Evolutionary conservation across 2,888 invertebrate species (phyloP).

Genomic region (Leptopilina myrica): DNA sequence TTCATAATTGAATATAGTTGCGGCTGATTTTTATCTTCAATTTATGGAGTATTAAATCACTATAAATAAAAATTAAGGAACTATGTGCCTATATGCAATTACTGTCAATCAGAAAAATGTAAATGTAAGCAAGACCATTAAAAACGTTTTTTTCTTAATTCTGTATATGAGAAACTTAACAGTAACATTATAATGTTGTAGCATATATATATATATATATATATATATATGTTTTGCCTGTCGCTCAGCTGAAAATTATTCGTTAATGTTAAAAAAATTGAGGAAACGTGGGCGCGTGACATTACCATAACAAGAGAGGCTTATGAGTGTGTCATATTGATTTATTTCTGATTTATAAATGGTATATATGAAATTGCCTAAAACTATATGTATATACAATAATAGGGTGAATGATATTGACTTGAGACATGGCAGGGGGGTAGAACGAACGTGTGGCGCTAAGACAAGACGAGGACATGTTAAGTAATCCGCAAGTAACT

Average conservation of each 20-base stretch:
- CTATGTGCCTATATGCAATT: neutral
- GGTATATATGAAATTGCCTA: neutral
- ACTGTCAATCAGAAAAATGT: slow-evolving; percentile 1
- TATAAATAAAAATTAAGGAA: neutral
- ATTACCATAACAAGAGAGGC: slow-evolving; percentile 33
- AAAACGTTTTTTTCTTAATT: neutral
- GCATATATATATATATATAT: too few relatives aligned
- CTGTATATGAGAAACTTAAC: neutral
- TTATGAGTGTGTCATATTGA: slow-evolving; percentile 4
- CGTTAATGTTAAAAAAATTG: neutral
- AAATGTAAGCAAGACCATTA: neutral
- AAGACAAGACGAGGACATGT: neutral
- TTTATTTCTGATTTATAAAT: slow-evolving; percentile 5
- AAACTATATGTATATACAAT: neutral
- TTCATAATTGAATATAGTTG: too few relatives aligned
- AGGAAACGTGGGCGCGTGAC: slow-evolving; percentile 4
- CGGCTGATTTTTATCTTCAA: too few relatives aligned
- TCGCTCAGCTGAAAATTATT: slow-evolving; percentile 7
- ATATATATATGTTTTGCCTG: too few relatives aligned
- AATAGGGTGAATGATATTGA: neutral
- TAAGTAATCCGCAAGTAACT: slow-evolving; percentile 17
- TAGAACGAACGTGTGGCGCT: slow-evolving; percentile 26
- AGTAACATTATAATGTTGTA: neutral
- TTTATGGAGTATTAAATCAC: too few relatives aligned
- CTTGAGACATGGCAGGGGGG: too few relatives aligned